phyloP scores from a whole-genome alignment of 1,140 invertebrate species.

The Belonocnema kinseyi region DNA sequence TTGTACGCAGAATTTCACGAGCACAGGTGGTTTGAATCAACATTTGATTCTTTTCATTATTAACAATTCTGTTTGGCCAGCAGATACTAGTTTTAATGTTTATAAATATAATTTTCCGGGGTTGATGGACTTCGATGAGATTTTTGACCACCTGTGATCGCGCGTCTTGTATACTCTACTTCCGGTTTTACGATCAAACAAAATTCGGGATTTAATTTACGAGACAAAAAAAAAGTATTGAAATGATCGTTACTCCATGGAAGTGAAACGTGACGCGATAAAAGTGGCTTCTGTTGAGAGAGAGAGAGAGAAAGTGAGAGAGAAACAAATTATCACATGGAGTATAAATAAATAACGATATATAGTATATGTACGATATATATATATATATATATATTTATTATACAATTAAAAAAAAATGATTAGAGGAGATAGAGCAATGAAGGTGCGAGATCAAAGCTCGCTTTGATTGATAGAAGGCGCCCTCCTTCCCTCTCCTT shows the following conservation, averaged over 20 bases:
- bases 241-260: conserved; percentile 34
- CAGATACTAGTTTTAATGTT: too few species aligned
- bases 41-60: too few species aligned
- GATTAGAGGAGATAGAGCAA: conserved; percentile 64
- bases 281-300: conserved; percentile 56
- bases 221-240: not conserved
- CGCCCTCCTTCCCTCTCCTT: conserved; percentile 51
- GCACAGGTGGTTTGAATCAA: too few species aligned
- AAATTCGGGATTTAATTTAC: not conserved
- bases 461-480: conserved; percentile 55
- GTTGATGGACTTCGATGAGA: not conserved
- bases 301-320: conserved; percentile 57
- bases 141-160: conserved; percentile 7
- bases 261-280: conserved; percentile 48
- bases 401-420: conserved; percentile 69
- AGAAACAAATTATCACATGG: conserved; percentile 69
- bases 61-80: too few species aligned
- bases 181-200: not conserved
- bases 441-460: conserved; percentile 61
- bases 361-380: conserved; percentile 67
- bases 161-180: not conserved
- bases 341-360: conserved; percentile 71
- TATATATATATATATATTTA: conserved; percentile 72
- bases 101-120: too few species aligned
- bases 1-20: conserved; percentile 48